A percentile compares a stretch with the other conserved stretches of the same genome.
Conservation (phyloP, 2,797 vertebrate genomes). For the Pelodytes ibericus region DNA sequence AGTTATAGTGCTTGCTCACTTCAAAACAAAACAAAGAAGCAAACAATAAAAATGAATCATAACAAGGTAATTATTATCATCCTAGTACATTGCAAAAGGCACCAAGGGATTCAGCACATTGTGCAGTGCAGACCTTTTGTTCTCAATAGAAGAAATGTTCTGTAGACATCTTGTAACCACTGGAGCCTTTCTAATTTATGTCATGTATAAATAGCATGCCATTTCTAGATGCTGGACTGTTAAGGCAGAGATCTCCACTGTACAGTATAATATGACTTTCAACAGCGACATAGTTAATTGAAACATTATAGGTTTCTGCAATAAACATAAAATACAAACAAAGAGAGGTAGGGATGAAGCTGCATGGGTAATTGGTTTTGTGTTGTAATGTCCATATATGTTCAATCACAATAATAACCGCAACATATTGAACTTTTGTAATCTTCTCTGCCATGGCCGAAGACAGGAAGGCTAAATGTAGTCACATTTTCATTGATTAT, state of each 20-base stretch:
- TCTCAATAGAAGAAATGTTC: constrained; percentile 43
- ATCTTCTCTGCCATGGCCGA: not conserved
- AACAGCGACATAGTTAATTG: constrained; percentile 6
- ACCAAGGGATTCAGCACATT: constrained; percentile 30
- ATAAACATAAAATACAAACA: constrained; percentile 9
- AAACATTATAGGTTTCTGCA: constrained; percentile 9
- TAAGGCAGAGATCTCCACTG: not conserved
- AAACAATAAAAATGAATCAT: constrained; percentile 49
- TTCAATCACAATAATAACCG: not conserved
- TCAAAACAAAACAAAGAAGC: constrained; percentile 31
- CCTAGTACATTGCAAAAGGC: constrained; percentile 25
- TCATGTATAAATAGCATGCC: constrained; percentile 41
- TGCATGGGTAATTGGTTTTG: constrained; percentile 11
- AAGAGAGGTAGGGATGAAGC: not conserved
- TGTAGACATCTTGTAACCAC: constrained; percentile 36
- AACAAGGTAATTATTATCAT: constrained; percentile 49
- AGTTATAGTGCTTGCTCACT: constrained; percentile 37
- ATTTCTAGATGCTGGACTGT: constrained; percentile 19
- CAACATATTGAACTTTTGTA: not conserved
- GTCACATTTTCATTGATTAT: not conserved
- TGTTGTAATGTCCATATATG: constrained; percentile 10
- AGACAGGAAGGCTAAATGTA: not conserved
- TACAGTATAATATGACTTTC: constrained; percentile 3
- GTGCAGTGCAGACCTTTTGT: constrained; percentile 40
- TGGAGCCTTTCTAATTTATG: constrained; percentile 39